Conservation (phyloP, 2,113 vertebrate genomes). For the Rhodinocichla rosea region DNA sequence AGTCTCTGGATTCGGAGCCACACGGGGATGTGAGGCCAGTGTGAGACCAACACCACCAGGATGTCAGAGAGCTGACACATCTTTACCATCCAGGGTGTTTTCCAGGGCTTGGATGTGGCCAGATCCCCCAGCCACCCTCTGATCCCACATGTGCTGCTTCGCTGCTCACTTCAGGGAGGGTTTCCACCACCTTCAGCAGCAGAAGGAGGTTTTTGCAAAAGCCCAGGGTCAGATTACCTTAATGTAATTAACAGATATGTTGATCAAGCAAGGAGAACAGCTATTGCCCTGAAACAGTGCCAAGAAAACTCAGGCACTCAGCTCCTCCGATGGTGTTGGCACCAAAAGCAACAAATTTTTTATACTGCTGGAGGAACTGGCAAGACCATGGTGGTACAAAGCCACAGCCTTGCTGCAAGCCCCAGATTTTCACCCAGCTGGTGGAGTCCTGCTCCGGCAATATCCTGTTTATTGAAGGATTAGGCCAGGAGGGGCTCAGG, state of each 20-base stretch:
- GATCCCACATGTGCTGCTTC: background rate
- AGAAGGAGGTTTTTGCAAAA: background rate
- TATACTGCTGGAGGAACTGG: background rate
- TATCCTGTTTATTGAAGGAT: background rate
- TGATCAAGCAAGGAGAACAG: background rate
- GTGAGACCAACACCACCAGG: background rate
- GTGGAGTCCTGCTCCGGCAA: background rate
- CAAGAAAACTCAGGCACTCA: background rate
- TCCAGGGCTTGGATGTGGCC: background rate
- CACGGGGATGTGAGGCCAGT: background rate
- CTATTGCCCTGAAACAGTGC: background rate
- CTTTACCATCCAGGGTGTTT: background rate
- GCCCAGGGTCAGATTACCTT: background rate
- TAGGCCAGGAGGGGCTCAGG: background rate
- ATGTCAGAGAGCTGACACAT: background rate
- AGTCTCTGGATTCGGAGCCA: background rate
- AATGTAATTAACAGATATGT: background rate
- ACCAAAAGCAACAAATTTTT: accelerated
- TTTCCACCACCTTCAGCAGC: background rate
- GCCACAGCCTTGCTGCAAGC: background rate
- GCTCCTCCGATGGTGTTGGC: accelerated
- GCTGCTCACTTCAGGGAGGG: background rate
- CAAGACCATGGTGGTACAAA: background rate
- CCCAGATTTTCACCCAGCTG: background rate
- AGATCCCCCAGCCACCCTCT: background rate